Evolutionary conservation across 2,113 vertebrate genomes (phyloP), one percentile per base, ranked within the genome.

Genomic region (Rhombomys opimus): DNA sequence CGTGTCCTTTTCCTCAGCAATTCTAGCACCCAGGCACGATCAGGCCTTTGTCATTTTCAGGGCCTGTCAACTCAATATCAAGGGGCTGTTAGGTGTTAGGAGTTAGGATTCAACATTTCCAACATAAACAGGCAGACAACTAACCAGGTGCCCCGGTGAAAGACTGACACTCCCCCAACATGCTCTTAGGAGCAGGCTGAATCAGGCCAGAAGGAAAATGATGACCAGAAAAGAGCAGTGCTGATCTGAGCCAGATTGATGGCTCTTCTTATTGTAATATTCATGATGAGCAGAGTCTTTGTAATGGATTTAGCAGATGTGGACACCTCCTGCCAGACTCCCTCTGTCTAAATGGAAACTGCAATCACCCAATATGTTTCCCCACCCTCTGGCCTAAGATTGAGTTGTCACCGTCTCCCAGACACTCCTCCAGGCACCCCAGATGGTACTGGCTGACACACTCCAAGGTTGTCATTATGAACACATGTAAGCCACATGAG

Each of bases 381-480:
- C 85, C 97, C 95, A 97, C 98, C 97, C 97, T 98, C 85, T 98
- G 98, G 98, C 87, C 97, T 97, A 91, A 96, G 98, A 98, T 98
- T 98, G 98, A 99, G 98, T 98, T 98, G 98, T 99, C 97, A 98
- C 86, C 68, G 93, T 93, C 94, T 98, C 97, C 92, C 97, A 98
- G 98, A 98, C 97, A 93, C 88, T 95, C 98, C 98, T 98, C 9
- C 98, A 98, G 98, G 98, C 96, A 50, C 96, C 86, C n/a, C 98
- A 99, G 98, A 99, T 98, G 98, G 98, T 97, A 98, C 97, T 90
- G 96, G 96, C 98, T 98, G 97, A 98, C 95, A 98, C 35, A 95
- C 93, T 98, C 95, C 22, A 80, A 96, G 96, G 86, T 91, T 96
- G 96, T 95, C 97, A 96, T 98, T 98, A 96, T 4, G 2, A 98